Percentiles rank a stretch among this genome's conserved stretches.
These are phyloP conservation scores for Chionis minor DNA, from an alignment of 2,113 vertebrate species.

Conservation along the genomic window DNA sequence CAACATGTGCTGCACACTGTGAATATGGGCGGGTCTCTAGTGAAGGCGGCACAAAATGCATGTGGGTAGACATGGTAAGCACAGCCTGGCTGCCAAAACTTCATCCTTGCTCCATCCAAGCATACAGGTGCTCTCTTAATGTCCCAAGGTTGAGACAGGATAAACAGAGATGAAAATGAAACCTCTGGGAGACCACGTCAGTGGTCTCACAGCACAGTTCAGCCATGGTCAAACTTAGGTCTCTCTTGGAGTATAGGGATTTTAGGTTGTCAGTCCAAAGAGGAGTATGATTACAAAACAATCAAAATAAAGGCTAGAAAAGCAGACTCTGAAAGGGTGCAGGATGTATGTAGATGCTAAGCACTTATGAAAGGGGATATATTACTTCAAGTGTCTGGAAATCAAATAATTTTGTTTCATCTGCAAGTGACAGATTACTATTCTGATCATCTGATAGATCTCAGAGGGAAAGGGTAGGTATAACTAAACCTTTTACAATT, in stretches of 20 bases:
- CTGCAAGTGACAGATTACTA: background rate
- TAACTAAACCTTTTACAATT: background rate
- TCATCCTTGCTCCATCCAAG: background rate
- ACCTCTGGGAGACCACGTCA: background rate
- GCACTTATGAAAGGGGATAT: background rate
- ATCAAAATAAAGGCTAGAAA: background rate
- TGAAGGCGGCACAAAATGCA: background rate
- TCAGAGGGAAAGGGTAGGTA: background rate
- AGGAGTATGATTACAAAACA: background rate
- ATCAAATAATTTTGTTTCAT: background rate
- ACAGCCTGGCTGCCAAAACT: background rate
- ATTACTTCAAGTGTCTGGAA: background rate
- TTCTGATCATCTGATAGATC: background rate
- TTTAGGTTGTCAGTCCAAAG: background rate
- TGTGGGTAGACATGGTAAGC: background rate
- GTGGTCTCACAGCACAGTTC: background rate
- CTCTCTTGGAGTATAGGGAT: background rate
- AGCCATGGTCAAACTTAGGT: background rate
- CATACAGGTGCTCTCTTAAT: background rate
- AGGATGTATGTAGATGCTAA: background rate
- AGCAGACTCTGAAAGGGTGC: background rate
- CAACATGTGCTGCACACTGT: rapidly evolving
- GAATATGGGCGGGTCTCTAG: background rate
- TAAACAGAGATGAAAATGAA: background rate
- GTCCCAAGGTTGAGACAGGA: background rate